Conservation (phyloP, 1,140 invertebrate genomes). For the Drosophila suzukii region DNA sequence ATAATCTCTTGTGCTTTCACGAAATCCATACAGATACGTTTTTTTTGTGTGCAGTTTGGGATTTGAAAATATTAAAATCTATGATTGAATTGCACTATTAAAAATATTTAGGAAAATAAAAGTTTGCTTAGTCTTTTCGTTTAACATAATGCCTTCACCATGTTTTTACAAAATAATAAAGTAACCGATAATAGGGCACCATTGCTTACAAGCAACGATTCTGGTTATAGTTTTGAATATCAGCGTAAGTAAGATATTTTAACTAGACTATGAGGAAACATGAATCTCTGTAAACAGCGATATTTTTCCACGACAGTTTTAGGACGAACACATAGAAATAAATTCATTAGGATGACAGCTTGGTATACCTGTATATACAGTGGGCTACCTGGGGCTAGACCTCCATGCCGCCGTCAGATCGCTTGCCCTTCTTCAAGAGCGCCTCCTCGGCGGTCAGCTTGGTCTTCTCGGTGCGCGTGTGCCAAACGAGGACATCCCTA, state of each 20-base stretch:
- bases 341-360: slow-evolving; percentile 33
- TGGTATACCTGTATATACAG: background rate
- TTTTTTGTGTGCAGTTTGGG: background rate
- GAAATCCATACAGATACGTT: background rate
- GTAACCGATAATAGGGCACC: too few relatives aligned
- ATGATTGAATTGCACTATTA: background rate
- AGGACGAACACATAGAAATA: slow-evolving; percentile 29
- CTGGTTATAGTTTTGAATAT: too few relatives aligned
- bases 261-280: slow-evolving; percentile 10
- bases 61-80: background rate
- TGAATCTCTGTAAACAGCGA: background rate
- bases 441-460: slow-evolving; percentile 89
- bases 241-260: background rate
- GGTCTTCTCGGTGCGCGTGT: slow-evolving; percentile 96
- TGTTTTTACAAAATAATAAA: background rate
- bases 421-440: slow-evolving; percentile 84
- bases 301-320: background rate
- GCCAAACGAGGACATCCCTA: slow-evolving; percentile 98
- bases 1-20: background rate
- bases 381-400: slow-evolving; percentile 85
- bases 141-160: background rate
- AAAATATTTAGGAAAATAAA: background rate
- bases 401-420: slow-evolving; percentile 89
- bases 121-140: background rate
- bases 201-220: too few relatives aligned